phyloP scores from a whole-genome alignment of 1,140 invertebrate genomes.

The Neuroterus valhalla region DNA sequence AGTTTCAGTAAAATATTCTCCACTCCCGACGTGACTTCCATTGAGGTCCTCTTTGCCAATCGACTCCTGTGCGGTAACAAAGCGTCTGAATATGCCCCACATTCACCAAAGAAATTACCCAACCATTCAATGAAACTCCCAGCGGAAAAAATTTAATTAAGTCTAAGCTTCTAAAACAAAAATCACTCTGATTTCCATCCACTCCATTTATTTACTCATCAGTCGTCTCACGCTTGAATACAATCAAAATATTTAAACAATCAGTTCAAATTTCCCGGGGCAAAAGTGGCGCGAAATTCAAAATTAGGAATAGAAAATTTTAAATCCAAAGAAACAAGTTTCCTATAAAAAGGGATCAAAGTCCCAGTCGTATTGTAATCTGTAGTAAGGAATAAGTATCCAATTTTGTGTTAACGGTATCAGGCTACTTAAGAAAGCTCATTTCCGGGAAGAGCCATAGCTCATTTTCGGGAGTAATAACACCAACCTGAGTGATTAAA shows the following conservation, averaged over 20 bases:
- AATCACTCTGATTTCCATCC: not conserved
- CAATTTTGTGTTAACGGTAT: conserved; percentile 25
- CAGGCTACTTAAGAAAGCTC: conserved; percentile 15
- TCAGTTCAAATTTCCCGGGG: too few relatives aligned
- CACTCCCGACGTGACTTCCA: not conserved
- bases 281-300: not conserved
- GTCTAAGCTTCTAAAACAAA: not conserved
- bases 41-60: conserved; percentile 10
- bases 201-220: not conserved
- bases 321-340: not conserved
- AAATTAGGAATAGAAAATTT: not conserved
- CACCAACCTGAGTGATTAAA: conserved; percentile 50
- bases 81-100: conserved; percentile 1
- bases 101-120: conserved; percentile 6
- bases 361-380: not conserved
- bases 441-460: conserved; percentile 4
- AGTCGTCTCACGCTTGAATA: too few relatives aligned
- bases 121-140: not conserved
- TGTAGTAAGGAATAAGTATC: not conserved
- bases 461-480: conserved; percentile 49
- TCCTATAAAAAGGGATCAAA: not conserved
- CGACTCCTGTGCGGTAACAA: conserved; percentile 8
- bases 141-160: not conserved
- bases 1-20: conserved; percentile 11
- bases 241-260: too few relatives aligned